Base-by-base conservation (phyloP, 1,140 invertebrate species). In the Cepaea nemoralis region DNA sequence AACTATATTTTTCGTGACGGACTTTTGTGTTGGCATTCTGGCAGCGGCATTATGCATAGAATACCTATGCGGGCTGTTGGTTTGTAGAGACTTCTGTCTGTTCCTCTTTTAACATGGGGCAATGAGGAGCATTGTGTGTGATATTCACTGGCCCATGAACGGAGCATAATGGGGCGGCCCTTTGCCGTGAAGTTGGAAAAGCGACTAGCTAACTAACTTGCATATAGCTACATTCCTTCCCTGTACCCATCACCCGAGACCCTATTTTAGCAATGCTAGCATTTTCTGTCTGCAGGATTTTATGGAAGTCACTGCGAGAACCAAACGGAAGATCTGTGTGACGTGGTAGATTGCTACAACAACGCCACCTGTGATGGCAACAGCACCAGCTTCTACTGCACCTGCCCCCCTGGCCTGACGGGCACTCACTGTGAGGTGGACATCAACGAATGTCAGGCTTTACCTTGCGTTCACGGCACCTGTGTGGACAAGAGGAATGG, bases 361-460 rank as follows among this genome's bases (percentile, higher is more conserved):
- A 83, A 79, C 27, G 85, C 82, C 16, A 82, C 80, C 27, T 88
- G 87, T 71, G 66, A 14, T 22, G 83, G 83, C 31, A 85, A 83
- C 50, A 55, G 27, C n/a, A 82, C 80, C 1, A 76, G 83, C 33
- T 85, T 83, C 78, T 42, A 59, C 6, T 89, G 88, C 74, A 27
- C n/a, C 0, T 89, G 88, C 78, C 55, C 42, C 16, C 39, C 82
- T 10, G 89, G 89, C 3, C 88, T 78, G 69, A 84, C 77, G 16
- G 89, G 88, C 10, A 59, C 74, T 10, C 82, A 85, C 39, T 90
- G 87, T 79, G 80, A 86, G 50, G 82, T 83, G 67, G 79, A 87
- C 59, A 80, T 86, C 74, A 84, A 87, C 48, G 85, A 86, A 48
- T 87, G 86, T 27, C 48, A 63, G 33, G 76, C 83, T 71, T 66